Percentiles rank a stretch among this genome's conserved stretches.
phyloP scores from a whole-genome alignment of 1,140 invertebrate species.

The Drosophila subpulchrella region DNA sequence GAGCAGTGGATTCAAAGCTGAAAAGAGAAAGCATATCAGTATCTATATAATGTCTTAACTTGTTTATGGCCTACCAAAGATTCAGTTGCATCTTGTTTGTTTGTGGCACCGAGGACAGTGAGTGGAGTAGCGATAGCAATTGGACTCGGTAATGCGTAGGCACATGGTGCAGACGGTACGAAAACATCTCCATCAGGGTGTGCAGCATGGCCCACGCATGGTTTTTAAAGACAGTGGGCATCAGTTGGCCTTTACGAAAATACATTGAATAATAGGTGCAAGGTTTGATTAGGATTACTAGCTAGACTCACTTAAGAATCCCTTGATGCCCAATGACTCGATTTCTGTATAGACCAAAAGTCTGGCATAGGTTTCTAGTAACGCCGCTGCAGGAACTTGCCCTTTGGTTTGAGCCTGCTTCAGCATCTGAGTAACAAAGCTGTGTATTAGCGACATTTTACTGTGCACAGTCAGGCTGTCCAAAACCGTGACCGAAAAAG shows the following conservation, averaged over 20 bases:
- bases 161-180: constrained; percentile 97
- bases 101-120: constrained; percentile 94
- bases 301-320: constrained; percentile 93
- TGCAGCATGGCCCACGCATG: constrained; percentile 98
- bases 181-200: constrained; percentile 98
- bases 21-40: neutral
- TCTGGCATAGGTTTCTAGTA: constrained; percentile 97
- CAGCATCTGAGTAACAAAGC: constrained; percentile 81
- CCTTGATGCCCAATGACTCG: constrained; percentile 98
- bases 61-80: constrained; percentile 87
- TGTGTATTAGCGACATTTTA: constrained; percentile 98
- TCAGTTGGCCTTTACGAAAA: constrained; percentile 89
- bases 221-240: constrained; percentile 95
- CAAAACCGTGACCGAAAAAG: constrained; percentile 95
- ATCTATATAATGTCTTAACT: constrained; percentile 74
- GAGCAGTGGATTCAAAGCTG: constrained; percentile 95
- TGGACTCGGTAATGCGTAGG: constrained; percentile 97
- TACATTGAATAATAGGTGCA: neutral
- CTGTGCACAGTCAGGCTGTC: constrained; percentile 98
- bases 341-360: constrained; percentile 98
- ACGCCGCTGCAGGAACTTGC: constrained; percentile 92
- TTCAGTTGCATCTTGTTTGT: constrained; percentile 98
- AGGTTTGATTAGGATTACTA: no score
- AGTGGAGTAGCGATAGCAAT: constrained; percentile 94
- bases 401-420: constrained; percentile 89